Conservation (phyloP, 2,888 invertebrate species). For the Yponomeuta plumbellus region DNA sequence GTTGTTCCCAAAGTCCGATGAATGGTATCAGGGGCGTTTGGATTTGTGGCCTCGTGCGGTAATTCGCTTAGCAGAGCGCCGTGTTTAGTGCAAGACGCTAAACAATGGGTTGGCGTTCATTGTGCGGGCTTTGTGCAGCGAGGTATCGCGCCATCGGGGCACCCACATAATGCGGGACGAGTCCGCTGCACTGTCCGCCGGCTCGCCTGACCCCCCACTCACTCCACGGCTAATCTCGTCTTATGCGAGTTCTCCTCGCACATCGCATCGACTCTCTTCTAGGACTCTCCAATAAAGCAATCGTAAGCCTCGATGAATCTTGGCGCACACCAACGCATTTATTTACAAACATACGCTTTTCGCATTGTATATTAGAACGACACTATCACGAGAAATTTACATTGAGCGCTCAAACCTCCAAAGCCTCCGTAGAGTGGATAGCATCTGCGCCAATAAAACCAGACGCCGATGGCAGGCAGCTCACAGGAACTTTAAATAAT, state of each 20-base stretch:
- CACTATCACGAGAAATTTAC: constrained; percentile 16
- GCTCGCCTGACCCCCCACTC: constrained; percentile 22
- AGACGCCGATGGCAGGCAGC: constrained; percentile 31
- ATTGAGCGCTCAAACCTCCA: constrained; percentile 18
- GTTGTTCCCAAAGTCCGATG: not conserved
- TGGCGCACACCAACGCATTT: not conserved
- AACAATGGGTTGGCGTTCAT: constrained; percentile 56
- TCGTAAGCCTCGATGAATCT: not conserved
- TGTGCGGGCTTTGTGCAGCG: constrained; percentile 62
- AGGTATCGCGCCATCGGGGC: constrained; percentile 48
- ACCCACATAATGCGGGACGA: constrained; percentile 40
- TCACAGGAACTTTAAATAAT: constrained; percentile 53
- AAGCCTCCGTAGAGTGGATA: constrained; percentile 22
- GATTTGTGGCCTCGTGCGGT: constrained; percentile 36
- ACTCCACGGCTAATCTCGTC: constrained; percentile 28
- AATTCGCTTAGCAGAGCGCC: constrained; percentile 49
- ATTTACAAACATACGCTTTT: not conserved
- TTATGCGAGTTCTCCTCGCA: constrained; percentile 21
- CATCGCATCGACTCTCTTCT: not conserved
- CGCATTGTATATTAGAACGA: not conserved
- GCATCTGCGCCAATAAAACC: constrained; percentile 34
- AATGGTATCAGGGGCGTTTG: constrained; percentile 13
- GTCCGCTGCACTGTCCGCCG: constrained; percentile 20
- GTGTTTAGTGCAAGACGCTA: constrained; percentile 54
- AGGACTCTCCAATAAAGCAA: not conserved